phyloP scores from a whole-genome alignment of 2,888 invertebrate species.

The Pammene fasciana region DNA sequence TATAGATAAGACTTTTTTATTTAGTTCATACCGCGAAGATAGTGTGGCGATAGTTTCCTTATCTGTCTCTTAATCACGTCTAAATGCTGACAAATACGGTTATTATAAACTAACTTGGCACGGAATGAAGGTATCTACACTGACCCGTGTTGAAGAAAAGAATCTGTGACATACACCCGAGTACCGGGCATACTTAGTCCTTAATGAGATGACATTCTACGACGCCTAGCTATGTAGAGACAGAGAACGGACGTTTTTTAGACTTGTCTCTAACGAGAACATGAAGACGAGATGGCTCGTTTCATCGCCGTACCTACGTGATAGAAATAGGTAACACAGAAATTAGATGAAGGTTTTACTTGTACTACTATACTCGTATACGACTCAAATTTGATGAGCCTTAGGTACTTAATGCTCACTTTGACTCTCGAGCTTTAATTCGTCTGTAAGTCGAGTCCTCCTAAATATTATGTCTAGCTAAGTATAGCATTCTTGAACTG shows the following conservation, averaged over 20 bases:
- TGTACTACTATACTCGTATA: no score
- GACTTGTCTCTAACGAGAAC: slow-evolving; percentile 7
- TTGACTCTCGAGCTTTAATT: no score
- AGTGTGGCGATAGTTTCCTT: no score
- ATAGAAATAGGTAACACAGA: slow-evolving; percentile 1
- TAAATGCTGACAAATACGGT: not conserved
- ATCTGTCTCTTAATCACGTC: not conserved
- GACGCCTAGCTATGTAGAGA: not conserved
- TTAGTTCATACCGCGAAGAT: no score
- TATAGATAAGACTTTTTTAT: no score
- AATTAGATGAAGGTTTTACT: no score
- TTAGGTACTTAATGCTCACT: no score
- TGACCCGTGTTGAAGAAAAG: slow-evolving; percentile 24
- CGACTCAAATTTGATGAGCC: no score
- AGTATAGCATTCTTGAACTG: no score
- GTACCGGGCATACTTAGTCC: slow-evolving; percentile 18
- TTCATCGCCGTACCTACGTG: slow-evolving; percentile 6
- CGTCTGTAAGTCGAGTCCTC: no score
- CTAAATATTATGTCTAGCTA: no score
- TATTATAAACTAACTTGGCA: slow-evolving; percentile 1
- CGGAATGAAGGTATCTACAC: slow-evolving; percentile 14
- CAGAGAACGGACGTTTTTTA: slow-evolving; percentile 8
- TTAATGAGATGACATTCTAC: slow-evolving; percentile 35
- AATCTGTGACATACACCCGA: slow-evolving; percentile 19
- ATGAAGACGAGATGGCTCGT: slow-evolving; percentile 2